Percentiles rank a stretch among this genome's conserved stretches.
These are phyloP conservation scores for Argynnis bischoffii DNA, from an alignment of 2,888 invertebrate genomes.

Conservation along the genomic window DNA sequence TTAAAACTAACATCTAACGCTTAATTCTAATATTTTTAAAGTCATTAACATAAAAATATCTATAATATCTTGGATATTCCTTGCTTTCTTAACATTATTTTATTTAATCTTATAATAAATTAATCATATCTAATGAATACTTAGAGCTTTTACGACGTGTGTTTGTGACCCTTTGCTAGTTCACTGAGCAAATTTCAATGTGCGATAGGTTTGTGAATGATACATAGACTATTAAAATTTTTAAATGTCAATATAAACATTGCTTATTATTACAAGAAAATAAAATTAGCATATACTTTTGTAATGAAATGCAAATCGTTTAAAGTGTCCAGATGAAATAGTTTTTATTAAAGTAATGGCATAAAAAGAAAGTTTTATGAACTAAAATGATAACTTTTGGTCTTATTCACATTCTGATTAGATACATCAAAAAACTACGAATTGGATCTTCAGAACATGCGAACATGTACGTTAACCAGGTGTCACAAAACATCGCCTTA, in stretches of 20 bases:
- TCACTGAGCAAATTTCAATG: conserved; percentile 66
- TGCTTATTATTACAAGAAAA: too few species aligned
- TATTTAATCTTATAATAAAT: conserved; percentile 72
- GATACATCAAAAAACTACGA: too few species aligned
- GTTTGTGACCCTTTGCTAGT: conserved; percentile 60
- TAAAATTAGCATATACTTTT: too few species aligned
- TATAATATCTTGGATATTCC: conserved; percentile 79
- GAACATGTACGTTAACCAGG: conserved; percentile 28
- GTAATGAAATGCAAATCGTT: too few species aligned
- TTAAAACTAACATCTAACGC: conserved; percentile 62
- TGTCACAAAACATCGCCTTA: conserved; percentile 48
- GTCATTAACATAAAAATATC: conserved; percentile 62
- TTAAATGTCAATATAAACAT: background rate
- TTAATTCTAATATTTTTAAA: conserved; percentile 58
- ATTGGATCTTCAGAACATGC: background rate
- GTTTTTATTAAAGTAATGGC: too few species aligned
- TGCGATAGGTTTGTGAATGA: conserved; percentile 11
- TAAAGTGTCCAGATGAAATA: too few species aligned
- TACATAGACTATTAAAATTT: conserved; percentile 5
- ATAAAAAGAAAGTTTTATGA: too few species aligned
- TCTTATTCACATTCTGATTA: too few species aligned
- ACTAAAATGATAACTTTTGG: too few species aligned
- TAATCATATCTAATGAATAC: conserved; percentile 79
- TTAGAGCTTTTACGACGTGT: conserved; percentile 65
- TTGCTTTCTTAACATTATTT: conserved; percentile 67